Evolutionary conservation across 1,140 invertebrate species (phyloP).

Genomic region (Plectrocnemia conspersa): DNA sequence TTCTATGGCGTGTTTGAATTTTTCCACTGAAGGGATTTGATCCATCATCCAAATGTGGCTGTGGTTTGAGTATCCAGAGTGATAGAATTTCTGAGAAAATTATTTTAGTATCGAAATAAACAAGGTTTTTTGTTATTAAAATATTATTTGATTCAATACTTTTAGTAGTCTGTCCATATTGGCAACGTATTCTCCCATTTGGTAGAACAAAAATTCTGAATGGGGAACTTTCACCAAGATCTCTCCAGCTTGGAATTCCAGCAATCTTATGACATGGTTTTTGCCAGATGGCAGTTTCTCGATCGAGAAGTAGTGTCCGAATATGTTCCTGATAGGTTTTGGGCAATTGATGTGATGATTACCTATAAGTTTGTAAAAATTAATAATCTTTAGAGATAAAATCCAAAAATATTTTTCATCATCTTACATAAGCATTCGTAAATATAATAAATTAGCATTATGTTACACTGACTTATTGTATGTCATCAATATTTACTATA

Average conservation of each 20-base stretch:
- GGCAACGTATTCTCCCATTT: slow-evolving; percentile 65
- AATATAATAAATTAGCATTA: too few relatives aligned
- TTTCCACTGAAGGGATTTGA: slow-evolving; percentile 60
- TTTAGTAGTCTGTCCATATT: slow-evolving; percentile 62
- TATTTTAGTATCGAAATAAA: background rate
- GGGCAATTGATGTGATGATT: slow-evolving; percentile 60
- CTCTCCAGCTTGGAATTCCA: slow-evolving; percentile 69
- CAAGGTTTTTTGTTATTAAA: background rate
- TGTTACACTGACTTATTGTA: too few relatives aligned
- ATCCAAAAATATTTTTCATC: background rate
- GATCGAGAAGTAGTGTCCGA: slow-evolving; percentile 58
- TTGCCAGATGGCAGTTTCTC: slow-evolving; percentile 50
- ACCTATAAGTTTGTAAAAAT: too few relatives aligned
- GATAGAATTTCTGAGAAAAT: slow-evolving; percentile 59
- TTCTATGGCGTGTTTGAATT: slow-evolving; percentile 65
- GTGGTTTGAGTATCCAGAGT: slow-evolving; percentile 61
- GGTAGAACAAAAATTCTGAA: slow-evolving; percentile 58
- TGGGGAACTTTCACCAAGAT: slow-evolving; percentile 58
- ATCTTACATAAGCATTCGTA: background rate
- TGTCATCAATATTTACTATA: too few relatives aligned
- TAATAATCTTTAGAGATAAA: slow-evolving; percentile 12
- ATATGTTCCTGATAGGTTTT: slow-evolving; percentile 61
- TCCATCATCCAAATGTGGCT: slow-evolving; percentile 69
- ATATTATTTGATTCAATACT: slow-evolving; percentile 41
- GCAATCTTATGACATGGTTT: slow-evolving; percentile 63